These are phyloP conservation scores for Blastomussa wellsi DNA, from an alignment of 92 coral and sea anemone species.

Conservation along the genomic window DNA sequence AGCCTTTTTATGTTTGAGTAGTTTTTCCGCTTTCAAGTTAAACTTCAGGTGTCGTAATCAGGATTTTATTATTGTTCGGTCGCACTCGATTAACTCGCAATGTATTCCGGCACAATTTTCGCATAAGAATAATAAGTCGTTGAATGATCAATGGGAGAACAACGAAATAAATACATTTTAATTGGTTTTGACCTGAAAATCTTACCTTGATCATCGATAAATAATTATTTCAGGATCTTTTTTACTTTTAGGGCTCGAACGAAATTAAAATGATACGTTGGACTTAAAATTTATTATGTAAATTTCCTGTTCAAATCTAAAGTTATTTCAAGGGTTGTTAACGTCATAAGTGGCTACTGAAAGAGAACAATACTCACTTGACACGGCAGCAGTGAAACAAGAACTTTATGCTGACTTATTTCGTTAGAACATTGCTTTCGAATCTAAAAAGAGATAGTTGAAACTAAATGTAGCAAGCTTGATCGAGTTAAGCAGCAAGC, in stretches of 20 bases:
- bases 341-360: conserved; percentile 38
- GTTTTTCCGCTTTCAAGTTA: conserved; percentile 39
- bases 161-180: neutral
- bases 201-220: neutral
- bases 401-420: neutral
- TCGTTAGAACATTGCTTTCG: neutral
- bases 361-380: neutral
- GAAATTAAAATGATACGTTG: too few relatives aligned
- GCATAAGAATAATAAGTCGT: neutral
- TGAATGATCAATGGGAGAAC: neutral
- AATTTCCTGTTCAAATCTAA: neutral
- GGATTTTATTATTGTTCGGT: conserved; percentile 8
- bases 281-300: neutral
- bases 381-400: neutral
- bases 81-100: conserved; percentile 9
- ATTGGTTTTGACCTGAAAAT: neutral
- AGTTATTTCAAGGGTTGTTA: neutral
- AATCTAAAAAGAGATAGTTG: neutral
- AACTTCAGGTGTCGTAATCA: neutral
- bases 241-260: too few relatives aligned
- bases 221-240: too few relatives aligned
- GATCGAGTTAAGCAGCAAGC: too few relatives aligned
- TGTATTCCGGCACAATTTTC: conserved; percentile 4
- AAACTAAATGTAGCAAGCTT: neutral
- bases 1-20: neutral